Evolutionary conservation across 23 tunicate genomes (phyloP).

Genomic region (Trididemnum miniatum): DNA sequence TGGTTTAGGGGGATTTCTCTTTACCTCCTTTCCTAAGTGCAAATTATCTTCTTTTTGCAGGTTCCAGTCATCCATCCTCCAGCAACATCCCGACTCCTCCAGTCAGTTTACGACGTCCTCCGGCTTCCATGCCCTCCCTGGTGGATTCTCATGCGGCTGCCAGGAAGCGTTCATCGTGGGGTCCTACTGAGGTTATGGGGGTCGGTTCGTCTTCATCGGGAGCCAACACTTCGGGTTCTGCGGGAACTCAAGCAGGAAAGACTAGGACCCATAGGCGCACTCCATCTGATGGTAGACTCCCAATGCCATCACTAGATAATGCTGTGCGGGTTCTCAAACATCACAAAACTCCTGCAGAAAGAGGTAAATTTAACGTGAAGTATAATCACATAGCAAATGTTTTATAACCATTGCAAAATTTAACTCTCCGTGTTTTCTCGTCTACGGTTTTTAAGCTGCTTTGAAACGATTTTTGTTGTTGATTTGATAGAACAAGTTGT

Average conservation of each 20-base stretch:
- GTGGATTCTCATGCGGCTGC: constrained; percentile 11
- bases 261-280: constrained; percentile 75
- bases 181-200: constrained; percentile 78
- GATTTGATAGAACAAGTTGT: too few relatives aligned
- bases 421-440: too few relatives aligned
- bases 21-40: not conserved
- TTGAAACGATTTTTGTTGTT: too few relatives aligned
- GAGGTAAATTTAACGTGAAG: constrained; percentile 81
- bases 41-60: not conserved
- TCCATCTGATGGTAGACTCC: constrained; percentile 86
- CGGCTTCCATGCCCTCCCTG: constrained; percentile 1
- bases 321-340: constrained; percentile 71
- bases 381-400: too few relatives aligned
- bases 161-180: constrained; percentile 86
- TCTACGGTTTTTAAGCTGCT: too few relatives aligned
- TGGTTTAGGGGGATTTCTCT: too few relatives aligned
- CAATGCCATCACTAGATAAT: constrained; percentile 82
- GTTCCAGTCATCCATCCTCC: constrained; percentile 22
- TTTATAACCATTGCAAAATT: too few relatives aligned
- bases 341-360: constrained; percentile 82
- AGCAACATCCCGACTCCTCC: not conserved
- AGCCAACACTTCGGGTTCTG: not conserved
- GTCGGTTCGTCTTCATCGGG: constrained; percentile 18
- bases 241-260: not conserved
- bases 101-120: not conserved